phyloP scores from a whole-genome alignment of 2,797 vertebrate genomes.

The Tinamus major region DNA sequence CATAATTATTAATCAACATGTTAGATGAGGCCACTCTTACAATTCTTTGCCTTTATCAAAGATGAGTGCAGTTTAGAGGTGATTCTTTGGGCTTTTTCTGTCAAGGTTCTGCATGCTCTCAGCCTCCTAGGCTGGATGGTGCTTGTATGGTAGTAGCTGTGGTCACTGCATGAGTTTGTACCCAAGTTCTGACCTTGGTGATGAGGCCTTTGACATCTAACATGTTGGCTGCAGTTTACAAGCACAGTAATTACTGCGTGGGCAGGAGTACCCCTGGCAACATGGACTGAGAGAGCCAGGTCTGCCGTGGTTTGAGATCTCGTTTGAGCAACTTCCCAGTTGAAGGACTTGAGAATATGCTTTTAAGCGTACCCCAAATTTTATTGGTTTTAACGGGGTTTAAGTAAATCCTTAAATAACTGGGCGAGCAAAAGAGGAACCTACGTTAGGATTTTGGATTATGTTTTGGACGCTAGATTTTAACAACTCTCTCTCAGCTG shows the following conservation, averaged over 20 bases:
- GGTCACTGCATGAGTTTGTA: neutral
- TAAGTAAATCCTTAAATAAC: neutral
- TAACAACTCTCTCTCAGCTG: neutral
- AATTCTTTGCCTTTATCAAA: neutral
- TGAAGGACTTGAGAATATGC: neutral
- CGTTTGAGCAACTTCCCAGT: neutral
- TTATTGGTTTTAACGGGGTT: neutral
- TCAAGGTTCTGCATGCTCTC: neutral
- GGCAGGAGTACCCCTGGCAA: neutral
- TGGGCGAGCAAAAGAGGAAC: neutral
- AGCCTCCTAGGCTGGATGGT: neutral
- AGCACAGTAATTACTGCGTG: rapidly evolving
- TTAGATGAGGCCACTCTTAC: neutral
- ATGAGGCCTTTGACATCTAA: too few relatives aligned
- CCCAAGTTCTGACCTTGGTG: neutral
- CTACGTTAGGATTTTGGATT: neutral
- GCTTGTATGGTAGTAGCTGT: neutral
- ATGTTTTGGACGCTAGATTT: neutral
- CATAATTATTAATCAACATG: neutral
- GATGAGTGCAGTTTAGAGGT: neutral
- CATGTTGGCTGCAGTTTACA: neutral
- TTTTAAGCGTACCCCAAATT: neutral
- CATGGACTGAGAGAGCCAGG: neutral
- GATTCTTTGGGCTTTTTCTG: neutral
- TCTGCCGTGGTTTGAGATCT: neutral